phyloP scores from a whole-genome alignment of 1,140 invertebrate genomes.

The Marisa cornuarietis region DNA sequence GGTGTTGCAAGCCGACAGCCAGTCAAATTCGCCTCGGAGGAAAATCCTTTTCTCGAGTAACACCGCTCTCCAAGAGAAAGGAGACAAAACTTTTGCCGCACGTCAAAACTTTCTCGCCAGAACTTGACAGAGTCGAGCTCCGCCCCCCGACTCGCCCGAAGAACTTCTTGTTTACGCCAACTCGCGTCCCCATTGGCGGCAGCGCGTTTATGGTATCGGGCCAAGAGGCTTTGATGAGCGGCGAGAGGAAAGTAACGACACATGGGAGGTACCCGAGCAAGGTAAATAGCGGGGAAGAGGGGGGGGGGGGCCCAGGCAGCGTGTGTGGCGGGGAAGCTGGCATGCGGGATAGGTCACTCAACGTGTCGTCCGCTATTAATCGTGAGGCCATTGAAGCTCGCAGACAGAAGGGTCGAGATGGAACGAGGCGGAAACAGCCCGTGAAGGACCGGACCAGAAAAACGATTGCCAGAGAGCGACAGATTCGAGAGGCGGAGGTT shows the following conservation, averaged over 20 bases:
- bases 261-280: background rate
- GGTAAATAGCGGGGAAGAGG: background rate
- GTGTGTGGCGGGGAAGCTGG: slow-evolving; percentile 19
- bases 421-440: too few relatives aligned
- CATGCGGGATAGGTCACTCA: slow-evolving; percentile 24
- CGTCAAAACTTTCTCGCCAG: slow-evolving; percentile 10
- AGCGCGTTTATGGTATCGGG: background rate
- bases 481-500: too few relatives aligned
- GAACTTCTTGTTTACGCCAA: background rate
- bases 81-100: too few relatives aligned
- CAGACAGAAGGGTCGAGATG: too few relatives aligned
- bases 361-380: slow-evolving; percentile 20
- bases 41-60: too few relatives aligned
- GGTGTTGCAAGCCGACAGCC: too few relatives aligned
- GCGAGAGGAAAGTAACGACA: background rate
- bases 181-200: background rate
- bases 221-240: background rate
- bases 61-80: too few relatives aligned
- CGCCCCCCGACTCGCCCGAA: background rate
- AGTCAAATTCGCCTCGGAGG: too few relatives aligned
- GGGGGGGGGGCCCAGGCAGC: background rate
- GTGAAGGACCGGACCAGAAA: too few relatives aligned
- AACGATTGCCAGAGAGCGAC: too few relatives aligned
- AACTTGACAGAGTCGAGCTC: background rate
- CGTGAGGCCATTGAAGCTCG: too few relatives aligned